Conservation (phyloP, 1,140 invertebrate species). For the Chelonus insularis region DNA sequence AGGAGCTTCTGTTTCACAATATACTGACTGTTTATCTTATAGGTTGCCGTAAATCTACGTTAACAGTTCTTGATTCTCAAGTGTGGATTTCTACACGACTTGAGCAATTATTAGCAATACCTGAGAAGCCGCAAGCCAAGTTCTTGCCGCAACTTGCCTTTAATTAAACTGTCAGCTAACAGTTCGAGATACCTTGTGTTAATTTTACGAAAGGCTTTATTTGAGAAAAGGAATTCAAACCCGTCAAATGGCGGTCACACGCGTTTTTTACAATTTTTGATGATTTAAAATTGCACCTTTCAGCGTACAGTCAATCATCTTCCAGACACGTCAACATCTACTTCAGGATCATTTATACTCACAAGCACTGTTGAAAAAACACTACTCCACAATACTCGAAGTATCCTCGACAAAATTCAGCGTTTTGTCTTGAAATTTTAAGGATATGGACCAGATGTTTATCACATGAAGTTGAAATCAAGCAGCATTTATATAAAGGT, state of each 20-base stretch:
- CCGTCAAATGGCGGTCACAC: conserved; percentile 61
- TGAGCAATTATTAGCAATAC: conserved; percentile 57
- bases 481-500: conserved; percentile 61
- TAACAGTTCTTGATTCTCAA: conserved; percentile 58
- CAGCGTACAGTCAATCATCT: conserved; percentile 55
- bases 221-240: conserved; percentile 58
- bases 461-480: conserved; percentile 63
- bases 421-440: conserved; percentile 65
- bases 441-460: conserved; percentile 65
- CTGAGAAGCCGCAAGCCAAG: conserved; percentile 49
- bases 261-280: conserved; percentile 63
- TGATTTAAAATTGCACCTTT: conserved; percentile 58
- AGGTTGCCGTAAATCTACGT: conserved; percentile 55
- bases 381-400: too few relatives aligned
- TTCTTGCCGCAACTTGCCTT: conserved; percentile 59
- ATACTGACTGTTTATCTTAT: conserved; percentile 62
- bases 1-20: conserved; percentile 52
- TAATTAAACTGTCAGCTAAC: conserved; percentile 54
- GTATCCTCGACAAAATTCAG: conserved; percentile 57
- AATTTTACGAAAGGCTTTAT: conserved; percentile 63
- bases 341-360: conserved; percentile 59
- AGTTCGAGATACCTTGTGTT: conserved; percentile 63
- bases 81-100: conserved; percentile 55
- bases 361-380: conserved; percentile 51
- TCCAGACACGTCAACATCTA: conserved; percentile 47